Evolutionary conservation across 2,797 vertebrate species (phyloP).

Genomic region (Esox masquinongy): DNA sequence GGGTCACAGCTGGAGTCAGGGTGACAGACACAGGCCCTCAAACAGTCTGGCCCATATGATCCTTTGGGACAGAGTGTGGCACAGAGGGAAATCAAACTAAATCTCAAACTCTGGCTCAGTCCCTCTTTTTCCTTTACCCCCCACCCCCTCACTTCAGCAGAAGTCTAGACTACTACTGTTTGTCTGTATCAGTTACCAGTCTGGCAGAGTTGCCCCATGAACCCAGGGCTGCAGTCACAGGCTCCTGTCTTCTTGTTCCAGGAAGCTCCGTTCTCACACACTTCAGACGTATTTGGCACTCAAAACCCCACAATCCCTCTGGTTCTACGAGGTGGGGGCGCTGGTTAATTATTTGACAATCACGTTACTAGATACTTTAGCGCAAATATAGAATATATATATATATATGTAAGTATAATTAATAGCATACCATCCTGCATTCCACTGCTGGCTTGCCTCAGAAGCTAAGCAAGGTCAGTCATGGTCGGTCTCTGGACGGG

Average conservation of each 20-base stretch:
- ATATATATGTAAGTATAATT: too few relatives aligned
- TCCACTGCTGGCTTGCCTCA: too few relatives aligned
- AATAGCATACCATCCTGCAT: too few relatives aligned
- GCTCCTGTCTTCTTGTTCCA: constrained; percentile 69
- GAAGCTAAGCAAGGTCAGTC: too few relatives aligned
- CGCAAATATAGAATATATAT: too few relatives aligned
- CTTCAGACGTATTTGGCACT: constrained; percentile 66
- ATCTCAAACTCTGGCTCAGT: neutral
- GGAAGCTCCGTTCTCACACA: constrained; percentile 67
- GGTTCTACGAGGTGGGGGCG: constrained; percentile 53
- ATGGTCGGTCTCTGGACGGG: too few relatives aligned
- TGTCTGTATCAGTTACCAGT: constrained; percentile 45
- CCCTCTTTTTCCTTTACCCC: neutral
- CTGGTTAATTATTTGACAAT: neutral
- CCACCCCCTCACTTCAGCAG: neutral
- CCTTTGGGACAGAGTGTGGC: constrained; percentile 57
- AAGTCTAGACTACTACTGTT: neutral
- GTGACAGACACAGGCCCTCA: constrained; percentile 56
- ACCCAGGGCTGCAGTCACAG: constrained; percentile 72
- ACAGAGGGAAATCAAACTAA: neutral
- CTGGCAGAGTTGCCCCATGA: constrained; percentile 68
- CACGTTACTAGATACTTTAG: too few relatives aligned
- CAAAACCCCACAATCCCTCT: constrained; percentile 69
- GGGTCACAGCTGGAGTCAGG: constrained; percentile 58
- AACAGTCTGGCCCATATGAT: constrained; percentile 63